A percentile compares a stretch with the other conserved stretches of the same genome.
Evolutionary conservation across 2,797 vertebrate species (phyloP).

Genomic region (Mus minutoides): DNA sequence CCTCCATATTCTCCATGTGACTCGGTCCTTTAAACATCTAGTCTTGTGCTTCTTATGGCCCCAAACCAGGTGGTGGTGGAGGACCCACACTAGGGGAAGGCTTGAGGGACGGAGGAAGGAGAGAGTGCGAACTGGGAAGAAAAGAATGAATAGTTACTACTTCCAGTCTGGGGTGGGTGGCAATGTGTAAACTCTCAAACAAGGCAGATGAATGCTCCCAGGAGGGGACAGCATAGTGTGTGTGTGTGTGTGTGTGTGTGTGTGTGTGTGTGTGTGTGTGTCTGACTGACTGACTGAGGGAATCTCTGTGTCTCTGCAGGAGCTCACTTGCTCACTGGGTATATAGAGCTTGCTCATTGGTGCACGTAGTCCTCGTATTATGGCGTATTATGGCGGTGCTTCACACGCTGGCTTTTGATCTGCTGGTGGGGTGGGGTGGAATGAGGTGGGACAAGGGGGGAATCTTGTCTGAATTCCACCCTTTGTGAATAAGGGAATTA

Average conservation of each 20-base stretch:
- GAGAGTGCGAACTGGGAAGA: neutral
- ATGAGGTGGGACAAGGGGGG: neutral
- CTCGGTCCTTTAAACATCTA: too few relatives aligned
- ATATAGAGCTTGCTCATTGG: slow-evolving; percentile 10
- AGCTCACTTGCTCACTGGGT: neutral
- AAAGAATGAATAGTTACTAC: neutral
- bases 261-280: neutral
- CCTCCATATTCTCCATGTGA: too few relatives aligned
- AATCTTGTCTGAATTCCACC: slow-evolving; percentile 76
- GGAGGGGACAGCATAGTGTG: fast-evolving
- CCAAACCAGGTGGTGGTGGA: neutral
- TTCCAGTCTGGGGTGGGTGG: neutral
- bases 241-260: neutral
- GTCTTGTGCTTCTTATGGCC: fast-evolving
- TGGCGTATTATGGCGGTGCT: neutral
- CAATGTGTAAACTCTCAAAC: neutral
- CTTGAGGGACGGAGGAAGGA: fast-evolving
- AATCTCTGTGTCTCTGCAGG: neutral
- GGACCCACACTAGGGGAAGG: fast-evolving
- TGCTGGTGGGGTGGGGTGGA: neutral
- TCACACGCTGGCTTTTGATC: slow-evolving; percentile 73
- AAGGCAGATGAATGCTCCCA: neutral
- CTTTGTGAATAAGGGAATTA: slow-evolving; percentile 82
- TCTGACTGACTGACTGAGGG: neutral
- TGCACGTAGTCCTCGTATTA: neutral